phyloP scores from a whole-genome alignment of 2,797 vertebrate species.

The Nasua narica region DNA sequence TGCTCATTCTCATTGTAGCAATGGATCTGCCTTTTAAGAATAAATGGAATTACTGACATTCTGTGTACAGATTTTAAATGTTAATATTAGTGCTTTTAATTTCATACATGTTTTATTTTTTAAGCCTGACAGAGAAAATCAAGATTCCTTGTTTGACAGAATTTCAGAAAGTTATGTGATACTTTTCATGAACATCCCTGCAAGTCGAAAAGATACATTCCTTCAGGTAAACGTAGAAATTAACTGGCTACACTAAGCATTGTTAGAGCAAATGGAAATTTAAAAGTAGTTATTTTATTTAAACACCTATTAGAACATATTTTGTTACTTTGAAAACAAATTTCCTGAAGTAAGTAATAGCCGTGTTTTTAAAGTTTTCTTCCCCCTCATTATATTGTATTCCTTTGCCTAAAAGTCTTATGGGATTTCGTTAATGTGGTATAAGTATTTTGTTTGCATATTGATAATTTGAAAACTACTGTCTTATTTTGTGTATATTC shows the following conservation, averaged over 20 bases:
- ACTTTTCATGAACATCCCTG: slow-evolving; percentile 75
- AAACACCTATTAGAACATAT: not conserved
- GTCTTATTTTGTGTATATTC: not conserved
- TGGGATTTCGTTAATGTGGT: not conserved
- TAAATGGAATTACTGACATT: not conserved
- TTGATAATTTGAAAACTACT: slow-evolving; percentile 10
- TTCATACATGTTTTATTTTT: slow-evolving; percentile 42
- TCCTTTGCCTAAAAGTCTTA: not conserved
- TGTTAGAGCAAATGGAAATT: slow-evolving; percentile 39
- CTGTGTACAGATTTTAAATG: slow-evolving; percentile 24
- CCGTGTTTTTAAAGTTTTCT: not conserved
- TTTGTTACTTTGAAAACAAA: not conserved
- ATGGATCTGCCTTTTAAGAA: not conserved
- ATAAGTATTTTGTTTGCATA: not conserved
- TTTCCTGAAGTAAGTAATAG: not conserved
- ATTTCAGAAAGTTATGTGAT: slow-evolving; percentile 79
- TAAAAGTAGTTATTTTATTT: slow-evolving; percentile 4
- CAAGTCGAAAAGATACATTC: slow-evolving; percentile 74
- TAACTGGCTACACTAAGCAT: not conserved
- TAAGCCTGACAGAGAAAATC: slow-evolving; percentile 76
- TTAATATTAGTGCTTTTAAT: slow-evolving; percentile 32
- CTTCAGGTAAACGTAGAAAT: slow-evolving; percentile 75
- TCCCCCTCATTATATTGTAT: not conserved
- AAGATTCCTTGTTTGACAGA: slow-evolving; percentile 80
- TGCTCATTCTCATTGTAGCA: not conserved